Base-by-base conservation (phyloP, 2,113 vertebrate genomes). In the Delphinapterus leucas region DNA sequence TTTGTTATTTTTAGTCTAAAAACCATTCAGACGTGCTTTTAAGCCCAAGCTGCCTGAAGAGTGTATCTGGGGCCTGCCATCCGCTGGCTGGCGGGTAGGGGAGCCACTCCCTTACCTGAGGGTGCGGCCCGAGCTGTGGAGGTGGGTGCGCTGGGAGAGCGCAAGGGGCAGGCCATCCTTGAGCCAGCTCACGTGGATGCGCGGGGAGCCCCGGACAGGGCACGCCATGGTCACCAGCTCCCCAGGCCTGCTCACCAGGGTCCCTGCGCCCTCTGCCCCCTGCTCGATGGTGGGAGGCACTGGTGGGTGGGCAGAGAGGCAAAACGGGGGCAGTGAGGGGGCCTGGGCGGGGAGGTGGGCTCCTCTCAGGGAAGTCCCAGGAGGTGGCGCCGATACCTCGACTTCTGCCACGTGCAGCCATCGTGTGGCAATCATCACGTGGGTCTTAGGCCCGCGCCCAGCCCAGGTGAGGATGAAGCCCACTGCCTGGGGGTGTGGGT, bases 141-240 rank as follows among this genome's bases (percentile, higher is more conserved):
- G 99, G 68, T 98, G 99, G 13, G 99, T 95, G 0, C 70, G 99
- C 6, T 99, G 98, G 12, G 99, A 99, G 33, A 99, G 98, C 0
- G 98, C 98, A 26, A 99, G 98, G 1, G 99, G 99, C 7, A 98
- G 98, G 41, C 99, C 99, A 0, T 99, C 99, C 97, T 99, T 99
- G 95, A 99, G 98, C 99, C 99, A 99, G 99, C 98, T 99, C 97
- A 99, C 97, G 67, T 98, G 99, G 95, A 99, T 99, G 3, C 98
- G 98, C 1, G 99, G 99, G 70, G 96, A 98, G 71, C 99, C 99
- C 36, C 47, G 96, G 0, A 98, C 99, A 1, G 98, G 98, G 96
- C 99, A 99, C 76, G 99, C 98, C 98, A 99, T 97, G 0, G 98
- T 99, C 97, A 99, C 98, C 6, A 38, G 84, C 1, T 98, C 96